Base-by-base conservation (phyloP, 2,888 invertebrate species). In the Polietes domitor region DNA sequence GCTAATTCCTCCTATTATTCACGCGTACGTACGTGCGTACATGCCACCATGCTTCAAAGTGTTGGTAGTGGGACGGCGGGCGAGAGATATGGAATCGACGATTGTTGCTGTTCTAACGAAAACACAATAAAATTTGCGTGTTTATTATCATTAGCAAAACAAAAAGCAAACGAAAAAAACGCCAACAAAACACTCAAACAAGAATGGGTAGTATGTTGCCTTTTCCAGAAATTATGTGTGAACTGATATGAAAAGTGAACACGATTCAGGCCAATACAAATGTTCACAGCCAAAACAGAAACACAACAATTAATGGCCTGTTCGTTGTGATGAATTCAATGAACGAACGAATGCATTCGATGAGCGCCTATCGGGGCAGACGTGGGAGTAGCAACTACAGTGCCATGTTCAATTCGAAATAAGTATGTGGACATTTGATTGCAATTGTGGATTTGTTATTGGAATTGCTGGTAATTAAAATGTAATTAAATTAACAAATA, bases 101-200 rank as follows among this genome's bases (percentile, higher is more conserved):
- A 21, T 21, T 53, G 58, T 58, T 58, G 28, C 17, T n/a, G 43
- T 68, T 41, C 68, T 47, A 15, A 17, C 41, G n/a, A 50, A 65
- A 47, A 77, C 55, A 17, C 37, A 77, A 81, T 77, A 81, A 81
- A 77, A 81, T 81, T n/a, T 10, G 17, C 26, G 24, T 70, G 37
- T 82, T 82, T 82, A 77, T 77, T 82, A 24, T 43, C 12, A 58
- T 50, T 53, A 50, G 43, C 24, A 9, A 58, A 26, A 70, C 5
- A 58, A 26, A 53, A n/a, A n/a, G n/a, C 58, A 28, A 1, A 79
- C 47, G 21, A 15, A 32, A 24, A 41, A 58, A 61, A 32, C n/a
- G n/a, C n/a, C n/a, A n/a, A n/a, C n/a, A n/a, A n/a, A n/a, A n/a
- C n/a, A n/a, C n/a, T n/a, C n/a, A n/a, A n/a, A n/a, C n/a, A n/a